Evolutionary conservation across 1,140 invertebrate species (phyloP), one percentile per base, ranked within the genome.

Genomic region (Dreissena rostriformis): DNA sequence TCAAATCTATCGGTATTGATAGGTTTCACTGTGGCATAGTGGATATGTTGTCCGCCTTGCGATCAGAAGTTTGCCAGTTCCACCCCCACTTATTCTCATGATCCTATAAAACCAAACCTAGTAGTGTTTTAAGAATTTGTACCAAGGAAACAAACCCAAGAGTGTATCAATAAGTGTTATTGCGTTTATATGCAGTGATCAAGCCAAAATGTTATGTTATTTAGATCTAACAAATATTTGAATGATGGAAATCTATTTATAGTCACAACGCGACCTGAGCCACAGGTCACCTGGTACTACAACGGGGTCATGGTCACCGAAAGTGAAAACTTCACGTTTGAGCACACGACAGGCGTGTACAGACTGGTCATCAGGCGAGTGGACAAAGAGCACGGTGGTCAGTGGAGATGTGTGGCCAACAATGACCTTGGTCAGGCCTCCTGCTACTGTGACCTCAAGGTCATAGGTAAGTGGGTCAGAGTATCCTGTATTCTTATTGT

Each of bases 401-500:
- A 98, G 92, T 99, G 99, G 94, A 96, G 95, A 19, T 99, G 98
- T 93, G 95, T 97, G 14, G 99, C 98, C 11, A 96, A 96, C 68
- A 99, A 99, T 93, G 95, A 95, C 28, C 96, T 98, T 87, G 99
- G 99, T 87, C 96, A 96, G 28, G 97, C 98, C 89, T 97, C 98
- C 95, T 99, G 98, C 7, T 96, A 96, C 66, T 99, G 98, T 94
- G 96, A 98, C 83, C 97, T 99, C 53, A 98, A 98, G 91, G 98
- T 99, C 91, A 97, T 99, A 96, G 98, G 98, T 97, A 85, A 87
- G 91, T 88, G 14, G 17, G 57, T 61, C 57, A 61, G 22, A 12
- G 57, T 61, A 61, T 24, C 17, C 17, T 61, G 57, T 19, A 24
- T 61, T 24, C 17, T n/a, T 19, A 24, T 61, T 61, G 22, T 61